Evolutionary conservation across 2,113 vertebrate genomes (phyloP).

Genomic region (Pomatorhinus ruficollis): DNA sequence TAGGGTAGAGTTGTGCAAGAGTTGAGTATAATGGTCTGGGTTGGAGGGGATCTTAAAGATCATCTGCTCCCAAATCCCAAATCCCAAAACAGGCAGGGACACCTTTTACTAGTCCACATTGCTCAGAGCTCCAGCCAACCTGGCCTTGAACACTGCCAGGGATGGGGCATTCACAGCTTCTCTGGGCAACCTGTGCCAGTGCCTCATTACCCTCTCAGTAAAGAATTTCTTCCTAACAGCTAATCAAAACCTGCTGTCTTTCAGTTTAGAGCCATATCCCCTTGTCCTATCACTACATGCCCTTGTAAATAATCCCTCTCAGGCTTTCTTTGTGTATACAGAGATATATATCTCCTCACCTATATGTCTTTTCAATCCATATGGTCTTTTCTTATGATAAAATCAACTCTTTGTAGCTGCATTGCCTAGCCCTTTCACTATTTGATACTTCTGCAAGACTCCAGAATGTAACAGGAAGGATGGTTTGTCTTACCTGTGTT

Average conservation of each 20-base stretch:
- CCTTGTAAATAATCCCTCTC: background rate
- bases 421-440: background rate
- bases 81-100: rapidly evolving
- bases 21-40: background rate
- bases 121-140: background rate
- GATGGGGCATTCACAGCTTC: background rate
- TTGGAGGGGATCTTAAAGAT: background rate
- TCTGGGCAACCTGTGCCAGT: background rate
- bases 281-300: no score
- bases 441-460: background rate
- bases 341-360: background rate
- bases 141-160: background rate
- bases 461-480: background rate
- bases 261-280: background rate
- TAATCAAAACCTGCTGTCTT: background rate
- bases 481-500: background rate
- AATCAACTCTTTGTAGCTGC: background rate
- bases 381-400: background rate
- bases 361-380: background rate
- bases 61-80: background rate
- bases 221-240: background rate
- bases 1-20: background rate
- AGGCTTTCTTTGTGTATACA: background rate
- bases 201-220: background rate
- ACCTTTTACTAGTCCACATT: background rate